Evolutionary conservation across 1,140 invertebrate species (phyloP).

Genomic region (Pseudomyrmex concolor): DNA sequence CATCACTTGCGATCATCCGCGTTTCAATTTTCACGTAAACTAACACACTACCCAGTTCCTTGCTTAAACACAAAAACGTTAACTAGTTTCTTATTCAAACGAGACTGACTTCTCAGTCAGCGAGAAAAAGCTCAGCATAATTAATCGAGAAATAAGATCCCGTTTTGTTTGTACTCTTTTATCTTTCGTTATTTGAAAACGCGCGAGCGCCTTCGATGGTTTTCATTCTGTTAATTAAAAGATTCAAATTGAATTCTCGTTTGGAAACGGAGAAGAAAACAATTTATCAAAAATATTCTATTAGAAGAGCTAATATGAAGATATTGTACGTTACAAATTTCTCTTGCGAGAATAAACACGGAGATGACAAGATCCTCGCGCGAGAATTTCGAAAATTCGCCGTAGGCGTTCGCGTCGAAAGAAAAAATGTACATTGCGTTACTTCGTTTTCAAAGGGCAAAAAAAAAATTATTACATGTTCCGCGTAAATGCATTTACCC

Average conservation of each 20-base stretch:
- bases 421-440: too few species aligned
- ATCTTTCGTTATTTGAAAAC: not conserved
- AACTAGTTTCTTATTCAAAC: not conserved
- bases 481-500: not conserved
- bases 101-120: constrained; percentile 4
- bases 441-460: too few species aligned
- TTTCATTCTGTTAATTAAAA: constrained; percentile 2
- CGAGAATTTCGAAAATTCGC: too few species aligned
- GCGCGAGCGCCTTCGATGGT: not conserved
- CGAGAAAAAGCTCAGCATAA: constrained; percentile 11
- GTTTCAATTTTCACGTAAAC: too few species aligned
- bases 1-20: too few species aligned
- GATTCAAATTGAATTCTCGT: constrained; percentile 19
- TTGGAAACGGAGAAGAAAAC: not conserved
- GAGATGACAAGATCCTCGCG: too few species aligned
- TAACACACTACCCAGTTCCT: too few species aligned
- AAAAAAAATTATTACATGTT: constrained; percentile 11
- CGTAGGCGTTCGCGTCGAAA: too few species aligned
- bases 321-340: too few species aligned
- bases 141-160: constrained; percentile 30
- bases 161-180: not conserved
- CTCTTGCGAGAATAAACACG: too few species aligned
- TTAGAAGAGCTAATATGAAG: too few species aligned
- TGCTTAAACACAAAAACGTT: not conserved
- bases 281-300: too few species aligned